A percentile compares a stretch with the other conserved stretches of the same genome.
Conservation (phyloP, 2,888 invertebrate species). For the Amblyjoppa fuscipennis region DNA sequence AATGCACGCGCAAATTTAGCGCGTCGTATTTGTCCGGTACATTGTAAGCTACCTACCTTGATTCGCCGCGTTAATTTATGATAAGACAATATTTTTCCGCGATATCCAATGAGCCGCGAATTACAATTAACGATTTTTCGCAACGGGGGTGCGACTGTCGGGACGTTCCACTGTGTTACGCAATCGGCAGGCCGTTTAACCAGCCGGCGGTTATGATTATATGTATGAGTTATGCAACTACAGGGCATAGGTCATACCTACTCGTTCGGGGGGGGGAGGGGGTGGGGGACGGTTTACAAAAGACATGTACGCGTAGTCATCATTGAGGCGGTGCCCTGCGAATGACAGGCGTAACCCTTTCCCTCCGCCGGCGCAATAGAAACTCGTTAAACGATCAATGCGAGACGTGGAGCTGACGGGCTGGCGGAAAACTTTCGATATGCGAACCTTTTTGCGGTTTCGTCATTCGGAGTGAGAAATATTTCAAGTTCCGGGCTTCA, state of each 20-base stretch:
- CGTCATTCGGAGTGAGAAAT: background rate
- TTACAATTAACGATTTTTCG: conserved; percentile 25
- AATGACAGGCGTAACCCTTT: conserved; percentile 36
- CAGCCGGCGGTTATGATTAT: conserved; percentile 25
- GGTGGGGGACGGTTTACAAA: background rate
- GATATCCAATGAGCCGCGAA: conserved; percentile 20
- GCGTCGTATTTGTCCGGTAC: background rate
- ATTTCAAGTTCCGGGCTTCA: background rate
- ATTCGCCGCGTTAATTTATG: background rate
- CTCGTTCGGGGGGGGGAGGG: background rate
- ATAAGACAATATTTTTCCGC: conserved; percentile 28
- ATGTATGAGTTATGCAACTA: conserved; percentile 20
- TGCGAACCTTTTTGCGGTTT: background rate
- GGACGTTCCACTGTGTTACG: conserved; percentile 14
- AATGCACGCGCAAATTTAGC: background rate
- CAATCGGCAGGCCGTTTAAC: conserved; percentile 1
- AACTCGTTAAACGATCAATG: background rate
- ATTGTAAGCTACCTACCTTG: background rate
- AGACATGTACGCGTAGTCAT: background rate
- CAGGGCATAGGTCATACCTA: background rate
- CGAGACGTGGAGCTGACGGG: conserved; percentile 6
- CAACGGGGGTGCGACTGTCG: background rate
- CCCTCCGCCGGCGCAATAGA: background rate
- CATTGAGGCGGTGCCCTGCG: conserved; percentile 5
- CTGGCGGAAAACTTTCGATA: background rate